Evolutionary conservation across 37 sponge, comb jelly and placozoan genomes (phyloP), one percentile per base, ranked within the genome.

Genomic region (Spongilla lacustris): DNA sequence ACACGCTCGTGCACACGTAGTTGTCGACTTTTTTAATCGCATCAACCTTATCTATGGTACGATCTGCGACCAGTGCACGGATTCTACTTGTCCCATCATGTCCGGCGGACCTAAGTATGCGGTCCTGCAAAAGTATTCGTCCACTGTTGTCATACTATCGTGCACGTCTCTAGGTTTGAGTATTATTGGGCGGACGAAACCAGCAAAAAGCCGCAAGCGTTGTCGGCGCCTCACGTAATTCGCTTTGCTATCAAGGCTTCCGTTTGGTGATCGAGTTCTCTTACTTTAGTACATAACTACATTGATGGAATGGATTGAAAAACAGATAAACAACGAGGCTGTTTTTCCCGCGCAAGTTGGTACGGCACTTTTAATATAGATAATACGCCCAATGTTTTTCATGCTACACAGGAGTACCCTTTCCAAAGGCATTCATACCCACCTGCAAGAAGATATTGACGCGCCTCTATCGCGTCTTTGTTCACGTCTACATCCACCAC

Each of bases 1-100:
- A 46, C 8, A 46, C 46, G 8, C 46, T 10, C 46, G 8, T 8
- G 46, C 46, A 46, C 58, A 17, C 58, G 11, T 71, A 90, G 93
- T 96, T 5, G 97, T 96, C 4, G 97, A 96, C 87, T 96, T 96
- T 73, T 96, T 96, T 89, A 96, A 96, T 66, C 94, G 97, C 24
- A 72, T 96, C 74, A 96, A 96, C 82, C 90, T 96, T 33, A 89
- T 96, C n/a, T 96, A 96, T 69, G 97, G 97, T 21, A 94, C 97
- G 0, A 93, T 96, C 2, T 80, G 84, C 66, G 92, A 94, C 24
- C 75, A 66, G 68, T 96, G 97, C 67, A 96, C 97, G 8, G 85
- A 86, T 5, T 23, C 73, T 0, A 79, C 79, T 21, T 96, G 97
- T 66, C 97, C 97, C 26, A 66, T 86, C 34, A 96, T 96, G 97